Evolutionary conservation across 2,113 vertebrate species (phyloP).

Genomic region (Bambusicola thoracicus): DNA sequence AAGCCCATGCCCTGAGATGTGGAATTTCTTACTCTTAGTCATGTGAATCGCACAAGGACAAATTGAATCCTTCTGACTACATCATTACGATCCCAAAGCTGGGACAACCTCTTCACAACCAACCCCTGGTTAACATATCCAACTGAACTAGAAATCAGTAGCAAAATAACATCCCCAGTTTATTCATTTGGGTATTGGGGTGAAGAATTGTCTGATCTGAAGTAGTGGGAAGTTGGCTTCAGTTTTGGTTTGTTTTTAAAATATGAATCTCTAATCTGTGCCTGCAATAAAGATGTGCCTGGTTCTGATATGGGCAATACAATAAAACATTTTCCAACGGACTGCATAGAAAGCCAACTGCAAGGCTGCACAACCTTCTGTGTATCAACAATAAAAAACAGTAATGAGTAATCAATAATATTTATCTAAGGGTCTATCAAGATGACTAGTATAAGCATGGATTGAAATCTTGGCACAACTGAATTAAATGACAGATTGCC

Average conservation of each 20-base stretch:
- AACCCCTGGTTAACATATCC: not conserved
- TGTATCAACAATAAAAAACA: slow-evolving; percentile 47
- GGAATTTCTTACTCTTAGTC: not conserved
- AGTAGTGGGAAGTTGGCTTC: not conserved
- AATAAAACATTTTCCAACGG: slow-evolving; percentile 1
- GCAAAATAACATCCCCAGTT: not conserved
- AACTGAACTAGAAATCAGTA: not conserved
- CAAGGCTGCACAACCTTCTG: slow-evolving; percentile 35
- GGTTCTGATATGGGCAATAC: not conserved
- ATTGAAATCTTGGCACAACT: slow-evolving; percentile 23
- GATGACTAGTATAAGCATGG: slow-evolving; percentile 1
- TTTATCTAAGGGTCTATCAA: slow-evolving; percentile 40
- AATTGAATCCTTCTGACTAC: not conserved
- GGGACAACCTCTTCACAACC: not conserved
- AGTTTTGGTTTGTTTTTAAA: not conserved
- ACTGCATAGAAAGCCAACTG: not conserved
- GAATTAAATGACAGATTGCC: slow-evolving; percentile 39
- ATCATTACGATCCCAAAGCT: not conserved
- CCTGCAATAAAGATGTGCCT: not conserved
- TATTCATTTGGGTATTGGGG: not conserved
- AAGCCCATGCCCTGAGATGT: not conserved
- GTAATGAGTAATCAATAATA: slow-evolving; percentile 48
- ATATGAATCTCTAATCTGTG: not conserved
- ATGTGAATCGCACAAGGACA: not conserved
- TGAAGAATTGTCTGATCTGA: not conserved